These are phyloP conservation scores for Melanogrammus aeglefinus DNA, from an alignment of 2,797 vertebrate genomes.

Conservation along the genomic window DNA sequence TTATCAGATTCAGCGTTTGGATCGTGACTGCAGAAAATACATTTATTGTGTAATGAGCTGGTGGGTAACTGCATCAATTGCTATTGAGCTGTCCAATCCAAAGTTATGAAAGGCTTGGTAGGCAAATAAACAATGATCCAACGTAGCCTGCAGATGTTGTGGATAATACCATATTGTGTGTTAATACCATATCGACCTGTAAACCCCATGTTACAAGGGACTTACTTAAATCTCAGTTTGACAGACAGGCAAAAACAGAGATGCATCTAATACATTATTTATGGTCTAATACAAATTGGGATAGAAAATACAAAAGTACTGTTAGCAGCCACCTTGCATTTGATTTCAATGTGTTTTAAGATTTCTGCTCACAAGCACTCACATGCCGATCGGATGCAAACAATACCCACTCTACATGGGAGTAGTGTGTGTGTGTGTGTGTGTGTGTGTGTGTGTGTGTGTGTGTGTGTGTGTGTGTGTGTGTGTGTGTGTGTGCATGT, in stretches of 20 bases:
- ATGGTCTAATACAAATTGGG: background rate
- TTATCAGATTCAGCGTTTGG: background rate
- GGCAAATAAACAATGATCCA: conserved; percentile 1
- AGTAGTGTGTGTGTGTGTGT: background rate
- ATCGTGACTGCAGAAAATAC: conserved; percentile 1
- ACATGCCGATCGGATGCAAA: too few relatives aligned
- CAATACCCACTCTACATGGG: too few relatives aligned
- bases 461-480: background rate
- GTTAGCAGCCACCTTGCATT: too few relatives aligned
- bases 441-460: background rate
- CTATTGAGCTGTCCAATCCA: conserved; percentile 1
- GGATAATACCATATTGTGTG: background rate
- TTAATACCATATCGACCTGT: background rate
- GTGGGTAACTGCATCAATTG: conserved; percentile 1
- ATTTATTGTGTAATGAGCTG: conserved; percentile 3
- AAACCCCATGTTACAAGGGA: background rate
- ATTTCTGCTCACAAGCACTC: too few relatives aligned
- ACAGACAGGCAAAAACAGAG: background rate
- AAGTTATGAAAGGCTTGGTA: background rate
- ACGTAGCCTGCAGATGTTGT: background rate
- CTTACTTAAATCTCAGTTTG: background rate
- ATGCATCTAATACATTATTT: background rate
- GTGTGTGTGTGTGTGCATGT: background rate
- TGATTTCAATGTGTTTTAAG: background rate
- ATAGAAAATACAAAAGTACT: background rate